Percentiles rank a stretch among this genome's conserved stretches.
Evolutionary conservation across 2,797 vertebrate genomes (phyloP).

Genomic region (Clamator glandarius): DNA sequence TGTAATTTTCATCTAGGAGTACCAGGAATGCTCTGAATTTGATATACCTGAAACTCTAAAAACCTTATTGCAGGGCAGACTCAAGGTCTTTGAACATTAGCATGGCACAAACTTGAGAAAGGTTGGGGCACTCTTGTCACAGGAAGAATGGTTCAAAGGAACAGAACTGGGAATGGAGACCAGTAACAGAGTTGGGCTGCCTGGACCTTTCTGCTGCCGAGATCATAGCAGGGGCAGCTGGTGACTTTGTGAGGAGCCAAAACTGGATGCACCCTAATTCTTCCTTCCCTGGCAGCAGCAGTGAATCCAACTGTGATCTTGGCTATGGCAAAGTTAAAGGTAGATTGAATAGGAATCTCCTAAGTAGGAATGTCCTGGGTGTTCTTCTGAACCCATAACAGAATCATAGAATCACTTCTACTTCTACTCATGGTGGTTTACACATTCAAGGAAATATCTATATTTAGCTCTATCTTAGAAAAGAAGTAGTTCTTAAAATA

Average conservation of each 20-base stretch:
- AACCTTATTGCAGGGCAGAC: background rate
- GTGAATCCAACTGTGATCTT: background rate
- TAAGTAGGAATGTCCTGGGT: background rate
- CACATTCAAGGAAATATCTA: background rate
- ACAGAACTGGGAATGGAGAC: background rate
- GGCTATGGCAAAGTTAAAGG: background rate
- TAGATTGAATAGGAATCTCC: background rate
- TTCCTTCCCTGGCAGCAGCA: background rate
- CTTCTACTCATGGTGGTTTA: background rate
- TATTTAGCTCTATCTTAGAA: background rate
- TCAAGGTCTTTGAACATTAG: background rate
- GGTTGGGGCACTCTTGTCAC: background rate
- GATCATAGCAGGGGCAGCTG: background rate
- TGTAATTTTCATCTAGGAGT: background rate
- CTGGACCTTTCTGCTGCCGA: background rate
- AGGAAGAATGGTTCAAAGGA: background rate
- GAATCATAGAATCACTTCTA: too few relatives aligned
- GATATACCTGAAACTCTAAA: background rate
- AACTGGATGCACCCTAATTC: background rate
- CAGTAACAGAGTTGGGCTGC: background rate
- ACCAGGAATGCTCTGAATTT: background rate
- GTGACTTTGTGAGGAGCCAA: accelerated
- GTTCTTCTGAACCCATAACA: background rate
- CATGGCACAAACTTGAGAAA: background rate
- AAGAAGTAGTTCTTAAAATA: background rate